These are phyloP conservation scores for Eilema griseolum DNA, from an alignment of 2,888 invertebrate species.

Conservation along the genomic window DNA sequence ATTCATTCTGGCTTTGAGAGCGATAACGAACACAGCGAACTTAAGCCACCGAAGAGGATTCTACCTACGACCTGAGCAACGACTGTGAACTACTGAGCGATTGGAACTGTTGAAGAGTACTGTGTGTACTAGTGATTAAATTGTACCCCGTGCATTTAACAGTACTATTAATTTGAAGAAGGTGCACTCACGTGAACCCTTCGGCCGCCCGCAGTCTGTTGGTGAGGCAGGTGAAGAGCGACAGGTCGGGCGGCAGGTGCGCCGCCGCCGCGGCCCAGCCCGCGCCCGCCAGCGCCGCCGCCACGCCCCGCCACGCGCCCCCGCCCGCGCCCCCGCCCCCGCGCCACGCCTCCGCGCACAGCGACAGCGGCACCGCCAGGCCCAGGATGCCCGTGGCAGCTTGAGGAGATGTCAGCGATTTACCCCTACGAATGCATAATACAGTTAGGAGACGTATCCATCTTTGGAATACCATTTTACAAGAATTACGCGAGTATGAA, in stretches of 20 bases:
- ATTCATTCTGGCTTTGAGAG: no score
- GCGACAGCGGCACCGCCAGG: constrained; percentile 95
- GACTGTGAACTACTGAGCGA: no score
- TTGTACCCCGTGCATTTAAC: no score
- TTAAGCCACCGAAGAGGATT: no score
- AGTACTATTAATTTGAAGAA: no score
- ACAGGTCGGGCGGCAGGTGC: constrained; percentile 42
- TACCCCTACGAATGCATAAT: constrained; percentile 90
- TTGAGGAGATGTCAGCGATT: constrained; percentile 96
- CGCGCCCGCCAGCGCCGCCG: constrained; percentile 60
- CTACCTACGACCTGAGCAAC: no score
- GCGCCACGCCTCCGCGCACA: constrained; percentile 90
- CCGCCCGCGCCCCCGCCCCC: constrained; percentile 85
- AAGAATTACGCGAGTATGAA: no score
- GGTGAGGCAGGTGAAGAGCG: constrained; percentile 57
- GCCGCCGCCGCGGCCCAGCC: constrained; percentile 72
- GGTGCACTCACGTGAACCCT: constrained; percentile 69
- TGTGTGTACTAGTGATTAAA: no score
- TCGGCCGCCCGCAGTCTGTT: constrained; percentile 61
- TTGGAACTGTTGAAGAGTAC: no score
- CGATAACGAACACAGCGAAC: no score
- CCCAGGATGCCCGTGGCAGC: constrained; percentile 95
- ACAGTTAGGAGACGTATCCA: not conserved
- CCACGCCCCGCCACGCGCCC: constrained; percentile 65
- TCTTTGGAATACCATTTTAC: no score